Evolutionary conservation across 2,113 vertebrate genomes (phyloP).

Genomic region (Ranitomeya variabilis): DNA sequence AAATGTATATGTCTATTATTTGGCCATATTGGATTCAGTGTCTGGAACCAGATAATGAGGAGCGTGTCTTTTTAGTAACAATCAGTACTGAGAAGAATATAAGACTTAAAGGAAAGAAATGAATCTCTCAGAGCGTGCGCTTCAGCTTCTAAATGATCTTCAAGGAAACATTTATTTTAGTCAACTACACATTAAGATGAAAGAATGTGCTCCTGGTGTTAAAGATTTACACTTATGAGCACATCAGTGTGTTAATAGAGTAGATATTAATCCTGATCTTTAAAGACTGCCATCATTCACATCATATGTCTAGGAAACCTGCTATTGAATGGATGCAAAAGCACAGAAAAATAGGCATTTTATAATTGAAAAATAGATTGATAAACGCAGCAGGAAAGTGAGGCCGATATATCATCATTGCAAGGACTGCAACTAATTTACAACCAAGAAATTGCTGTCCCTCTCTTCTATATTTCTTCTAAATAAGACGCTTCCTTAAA

Average conservation of each 20-base stretch:
- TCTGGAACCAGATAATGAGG: background rate
- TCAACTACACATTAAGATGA: conserved; percentile 26
- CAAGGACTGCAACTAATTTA: background rate
- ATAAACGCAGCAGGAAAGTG: background rate
- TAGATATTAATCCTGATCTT: background rate
- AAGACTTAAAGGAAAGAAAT: conserved; percentile 1
- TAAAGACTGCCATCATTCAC: conserved; percentile 25
- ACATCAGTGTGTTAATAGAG: conserved; percentile 3
- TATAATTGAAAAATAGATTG: background rate
- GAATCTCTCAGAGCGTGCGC: conserved; percentile 2
- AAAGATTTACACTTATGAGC: background rate
- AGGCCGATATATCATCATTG: background rate
- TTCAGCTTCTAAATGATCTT: conserved; percentile 27
- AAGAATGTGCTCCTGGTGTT: conserved; percentile 19
- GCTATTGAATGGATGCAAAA: background rate
- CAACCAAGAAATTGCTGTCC: background rate
- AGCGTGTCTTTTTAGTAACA: background rate
- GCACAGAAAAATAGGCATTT: conserved; percentile 12
- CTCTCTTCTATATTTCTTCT: background rate
- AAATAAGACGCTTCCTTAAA: background rate
- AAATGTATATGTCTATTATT: conserved; percentile 1
- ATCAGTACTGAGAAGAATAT: background rate
- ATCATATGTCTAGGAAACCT: background rate
- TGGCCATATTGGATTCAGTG: background rate
- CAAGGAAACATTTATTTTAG: conserved; percentile 12